Percentiles rank a stretch among this genome's conserved stretches.
phyloP scores from a whole-genome alignment of 2,888 invertebrate genomes.

The Plagiodera versicolora region DNA sequence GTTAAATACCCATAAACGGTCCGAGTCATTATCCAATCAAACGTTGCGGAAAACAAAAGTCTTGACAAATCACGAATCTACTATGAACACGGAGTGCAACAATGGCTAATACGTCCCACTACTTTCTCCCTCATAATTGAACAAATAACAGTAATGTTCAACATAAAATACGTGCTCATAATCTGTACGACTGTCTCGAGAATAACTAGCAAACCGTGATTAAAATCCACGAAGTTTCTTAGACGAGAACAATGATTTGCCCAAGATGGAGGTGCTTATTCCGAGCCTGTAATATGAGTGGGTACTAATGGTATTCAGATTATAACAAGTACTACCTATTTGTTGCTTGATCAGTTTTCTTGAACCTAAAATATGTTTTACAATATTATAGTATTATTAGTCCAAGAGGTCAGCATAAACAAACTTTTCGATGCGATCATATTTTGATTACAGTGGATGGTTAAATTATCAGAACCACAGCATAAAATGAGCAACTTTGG shows the following conservation, averaged over 20 bases:
- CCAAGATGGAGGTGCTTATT: background rate
- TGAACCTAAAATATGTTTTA: too few relatives aligned
- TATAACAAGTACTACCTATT: too few relatives aligned
- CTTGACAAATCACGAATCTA: slow-evolving; percentile 16
- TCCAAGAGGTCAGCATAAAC: too few relatives aligned
- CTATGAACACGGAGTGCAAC: slow-evolving; percentile 16
- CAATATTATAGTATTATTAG: too few relatives aligned
- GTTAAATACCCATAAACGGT: background rate
- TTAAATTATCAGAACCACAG: too few relatives aligned
- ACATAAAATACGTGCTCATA: slow-evolving; percentile 21
- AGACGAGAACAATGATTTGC: background rate
- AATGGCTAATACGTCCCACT: slow-evolving; percentile 21
- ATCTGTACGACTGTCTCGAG: slow-evolving; percentile 10
- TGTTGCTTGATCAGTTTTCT: too few relatives aligned
- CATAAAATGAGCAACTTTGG: too few relatives aligned
- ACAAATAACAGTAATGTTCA: slow-evolving; percentile 23
- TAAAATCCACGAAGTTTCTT: slow-evolving; percentile 1
- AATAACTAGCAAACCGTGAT: slow-evolving; percentile 8
- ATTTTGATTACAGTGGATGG: too few relatives aligned
- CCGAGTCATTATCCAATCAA: slow-evolving; percentile 13
- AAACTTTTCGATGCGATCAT: too few relatives aligned
- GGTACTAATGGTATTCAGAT: too few relatives aligned
- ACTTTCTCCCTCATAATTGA: slow-evolving; percentile 20
- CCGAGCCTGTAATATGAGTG: too few relatives aligned
- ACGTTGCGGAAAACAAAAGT: slow-evolving; percentile 9